Evolutionary conservation across 1,140 invertebrate genomes (phyloP).

Genomic region (Condylostylus longicornis): DNA sequence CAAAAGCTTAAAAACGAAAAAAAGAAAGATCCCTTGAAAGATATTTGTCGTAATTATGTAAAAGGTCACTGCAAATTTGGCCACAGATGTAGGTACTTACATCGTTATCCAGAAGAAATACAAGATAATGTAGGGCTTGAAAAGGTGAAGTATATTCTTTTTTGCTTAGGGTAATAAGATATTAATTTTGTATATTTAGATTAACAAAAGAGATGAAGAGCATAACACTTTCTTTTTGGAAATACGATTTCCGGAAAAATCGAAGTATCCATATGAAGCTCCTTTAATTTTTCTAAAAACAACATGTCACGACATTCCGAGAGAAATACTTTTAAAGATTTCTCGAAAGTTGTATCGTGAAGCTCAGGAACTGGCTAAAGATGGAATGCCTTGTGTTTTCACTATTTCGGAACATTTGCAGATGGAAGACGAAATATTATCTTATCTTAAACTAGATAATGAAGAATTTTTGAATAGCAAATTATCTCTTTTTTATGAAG

Average conservation of each 20-base stretch:
- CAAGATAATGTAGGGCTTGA: constrained; percentile 19
- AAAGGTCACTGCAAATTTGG: constrained; percentile 53
- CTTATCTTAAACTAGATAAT: constrained; percentile 39
- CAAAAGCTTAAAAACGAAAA: constrained; percentile 3
- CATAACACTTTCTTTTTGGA: constrained; percentile 43
- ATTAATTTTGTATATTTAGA: constrained; percentile 9
- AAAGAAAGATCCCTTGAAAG: constrained; percentile 33
- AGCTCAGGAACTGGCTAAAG: constrained; percentile 42
- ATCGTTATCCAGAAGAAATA: constrained; percentile 35
- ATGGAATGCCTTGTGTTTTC: constrained; percentile 51
- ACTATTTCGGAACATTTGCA: constrained; percentile 51
- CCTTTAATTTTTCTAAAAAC: constrained; percentile 52
- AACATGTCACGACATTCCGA: constrained; percentile 39
- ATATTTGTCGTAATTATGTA: constrained; percentile 50
- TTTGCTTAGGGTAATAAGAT: neutral
- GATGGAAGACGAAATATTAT: constrained; percentile 47
- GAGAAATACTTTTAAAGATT: constrained; percentile 44
- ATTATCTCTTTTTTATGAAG: constrained; percentile 21
- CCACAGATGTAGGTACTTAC: constrained; percentile 53
- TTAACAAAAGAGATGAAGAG: constrained; percentile 23
- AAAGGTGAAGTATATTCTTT: neutral
- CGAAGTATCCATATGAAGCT: constrained; percentile 53
- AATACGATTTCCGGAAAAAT: constrained; percentile 52
- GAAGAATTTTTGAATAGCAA: constrained; percentile 38
- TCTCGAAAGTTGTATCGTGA: constrained; percentile 45